Evolutionary conservation across 2,113 vertebrate species (phyloP).

Genomic region (Mystacornis crossleyi): DNA sequence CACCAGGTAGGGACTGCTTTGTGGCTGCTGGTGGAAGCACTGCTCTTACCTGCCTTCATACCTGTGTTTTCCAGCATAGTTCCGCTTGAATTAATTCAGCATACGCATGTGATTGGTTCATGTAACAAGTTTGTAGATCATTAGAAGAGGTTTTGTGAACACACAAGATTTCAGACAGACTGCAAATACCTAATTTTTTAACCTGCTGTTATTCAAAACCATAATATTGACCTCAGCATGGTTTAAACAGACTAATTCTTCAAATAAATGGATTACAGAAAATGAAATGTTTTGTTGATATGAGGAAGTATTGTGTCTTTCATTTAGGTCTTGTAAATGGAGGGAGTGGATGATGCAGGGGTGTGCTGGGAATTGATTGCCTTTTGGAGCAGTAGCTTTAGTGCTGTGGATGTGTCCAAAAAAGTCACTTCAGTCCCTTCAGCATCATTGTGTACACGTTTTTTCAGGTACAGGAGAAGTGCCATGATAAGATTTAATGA

Average conservation of each 20-base stretch:
- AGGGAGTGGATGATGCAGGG: neutral
- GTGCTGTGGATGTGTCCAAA: neutral
- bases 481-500: neutral
- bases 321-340: neutral
- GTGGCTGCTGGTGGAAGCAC: neutral
- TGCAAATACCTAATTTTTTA: neutral
- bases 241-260: neutral
- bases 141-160: neutral
- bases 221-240: neutral
- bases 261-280: neutral
- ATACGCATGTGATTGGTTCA: accelerated
- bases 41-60: neutral
- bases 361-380: neutral
- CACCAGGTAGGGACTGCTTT: neutral
- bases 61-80: neutral
- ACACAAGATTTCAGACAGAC: neutral
- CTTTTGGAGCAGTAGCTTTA: neutral
- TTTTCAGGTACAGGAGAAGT: neutral
- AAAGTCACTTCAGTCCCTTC: neutral
- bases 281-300: neutral
- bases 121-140: neutral
- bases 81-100: neutral
- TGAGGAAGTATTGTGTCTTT: neutral
- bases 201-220: neutral
- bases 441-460: neutral